Percentiles rank a stretch among this genome's conserved stretches.
These are phyloP conservation scores for Drosophila putrida DNA, from an alignment of 2,888 invertebrate genomes.

Conservation along the genomic window DNA sequence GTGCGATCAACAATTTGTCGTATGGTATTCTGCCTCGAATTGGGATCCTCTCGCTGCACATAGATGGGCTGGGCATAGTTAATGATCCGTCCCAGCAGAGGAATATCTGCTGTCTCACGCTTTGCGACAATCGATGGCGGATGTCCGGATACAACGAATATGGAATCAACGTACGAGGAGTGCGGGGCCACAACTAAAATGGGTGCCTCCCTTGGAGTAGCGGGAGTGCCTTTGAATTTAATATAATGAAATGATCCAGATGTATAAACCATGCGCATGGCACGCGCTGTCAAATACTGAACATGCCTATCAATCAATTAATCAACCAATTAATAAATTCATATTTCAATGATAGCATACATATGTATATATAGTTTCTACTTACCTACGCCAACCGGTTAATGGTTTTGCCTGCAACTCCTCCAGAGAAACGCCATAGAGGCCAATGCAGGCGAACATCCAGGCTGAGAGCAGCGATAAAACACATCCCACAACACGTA, in stretches of 20 bases:
- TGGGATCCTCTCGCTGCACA: slow-evolving; percentile 96
- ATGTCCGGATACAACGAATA: slow-evolving; percentile 92
- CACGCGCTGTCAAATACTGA: slow-evolving; percentile 88
- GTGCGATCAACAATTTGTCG: slow-evolving; percentile 94
- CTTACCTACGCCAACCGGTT: slow-evolving; percentile 96
- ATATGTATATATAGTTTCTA: too few relatives aligned
- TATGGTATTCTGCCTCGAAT: slow-evolving; percentile 95
- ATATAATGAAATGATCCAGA: slow-evolving; percentile 93
- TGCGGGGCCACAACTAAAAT: slow-evolving; percentile 95
- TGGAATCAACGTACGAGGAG: slow-evolving; percentile 95
- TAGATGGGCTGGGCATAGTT: slow-evolving; percentile 98
- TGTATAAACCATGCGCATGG: slow-evolving; percentile 92
- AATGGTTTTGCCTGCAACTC: slow-evolving; percentile 92
- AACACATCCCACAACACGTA: slow-evolving; percentile 92
- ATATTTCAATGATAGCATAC: background rate
- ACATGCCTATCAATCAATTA: slow-evolving; percentile 86
- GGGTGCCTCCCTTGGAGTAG: slow-evolving; percentile 90
- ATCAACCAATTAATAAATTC: background rate
- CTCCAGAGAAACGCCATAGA: slow-evolving; percentile 92
- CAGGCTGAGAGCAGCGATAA: slow-evolving; percentile 92
- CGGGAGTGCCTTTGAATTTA: slow-evolving; percentile 90
- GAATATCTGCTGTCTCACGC: slow-evolving; percentile 92
- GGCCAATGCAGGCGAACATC: slow-evolving; percentile 93
- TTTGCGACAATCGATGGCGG: slow-evolving; percentile 96
- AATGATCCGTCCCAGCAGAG: slow-evolving; percentile 96